Evolutionary conservation across 2,888 invertebrate species (phyloP).

Genomic region (Crocallis elinguaria): DNA sequence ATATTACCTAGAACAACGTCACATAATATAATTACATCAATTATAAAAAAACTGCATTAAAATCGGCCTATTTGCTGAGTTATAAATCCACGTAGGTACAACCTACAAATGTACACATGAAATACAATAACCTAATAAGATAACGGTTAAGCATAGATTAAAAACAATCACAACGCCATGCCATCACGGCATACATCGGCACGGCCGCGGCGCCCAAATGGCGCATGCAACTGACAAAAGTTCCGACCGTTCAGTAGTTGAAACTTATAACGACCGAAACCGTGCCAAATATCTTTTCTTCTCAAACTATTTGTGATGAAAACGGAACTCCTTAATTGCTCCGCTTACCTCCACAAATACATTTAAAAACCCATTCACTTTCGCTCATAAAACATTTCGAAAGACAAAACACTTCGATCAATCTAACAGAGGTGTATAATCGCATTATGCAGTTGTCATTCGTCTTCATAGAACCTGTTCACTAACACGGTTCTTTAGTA

Average conservation of each 20-base stretch:
- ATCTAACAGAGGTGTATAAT: background rate
- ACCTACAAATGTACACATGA: too few relatives aligned
- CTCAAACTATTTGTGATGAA: conserved; percentile 26
- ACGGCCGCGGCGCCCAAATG: conserved; percentile 34
- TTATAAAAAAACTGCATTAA: too few relatives aligned
- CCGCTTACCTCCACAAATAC: conserved; percentile 5
- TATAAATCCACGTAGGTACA: too few relatives aligned
- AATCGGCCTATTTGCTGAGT: too few relatives aligned
- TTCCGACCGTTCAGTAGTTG: conserved; percentile 30
- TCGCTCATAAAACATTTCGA: background rate
- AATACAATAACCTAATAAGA: too few relatives aligned
- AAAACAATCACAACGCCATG: conserved; percentile 24
- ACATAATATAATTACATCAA: too few relatives aligned
- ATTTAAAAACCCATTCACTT: conserved; percentile 3
- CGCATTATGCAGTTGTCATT: conserved; percentile 12
- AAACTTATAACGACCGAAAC: conserved; percentile 37
- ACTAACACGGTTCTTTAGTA: conserved; percentile 57
- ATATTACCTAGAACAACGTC: too few relatives aligned
- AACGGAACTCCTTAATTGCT: conserved; percentile 27
- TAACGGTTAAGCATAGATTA: conserved; percentile 5
- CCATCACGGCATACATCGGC: too few relatives aligned
- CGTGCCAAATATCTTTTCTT: conserved; percentile 43
- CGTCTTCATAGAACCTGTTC: conserved; percentile 49
- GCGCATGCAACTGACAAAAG: conserved; percentile 41
- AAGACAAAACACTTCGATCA: background rate